Conservation (phyloP, 2,797 vertebrate species). For the Fundulus diaphanus region DNA sequence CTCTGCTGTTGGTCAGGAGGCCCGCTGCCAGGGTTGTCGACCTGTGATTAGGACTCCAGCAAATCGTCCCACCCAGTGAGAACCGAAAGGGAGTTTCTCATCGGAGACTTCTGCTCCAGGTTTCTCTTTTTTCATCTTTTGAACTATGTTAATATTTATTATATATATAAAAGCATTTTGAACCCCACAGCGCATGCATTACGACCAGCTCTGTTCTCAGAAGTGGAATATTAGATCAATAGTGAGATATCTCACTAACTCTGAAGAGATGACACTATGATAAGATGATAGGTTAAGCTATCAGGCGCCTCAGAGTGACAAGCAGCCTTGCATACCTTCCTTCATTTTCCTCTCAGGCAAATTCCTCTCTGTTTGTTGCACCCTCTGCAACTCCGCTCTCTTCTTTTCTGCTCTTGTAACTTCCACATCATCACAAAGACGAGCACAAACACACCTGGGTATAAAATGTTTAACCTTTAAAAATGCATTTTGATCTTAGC, state of each 20-base stretch:
- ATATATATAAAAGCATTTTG: not conserved
- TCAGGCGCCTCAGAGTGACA: constrained; percentile 71
- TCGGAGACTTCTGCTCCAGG: constrained; percentile 32
- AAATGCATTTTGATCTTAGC: not conserved
- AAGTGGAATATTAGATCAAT: constrained; percentile 16
- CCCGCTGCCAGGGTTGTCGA: constrained; percentile 58
- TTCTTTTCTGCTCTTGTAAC: not conserved
- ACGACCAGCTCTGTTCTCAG: constrained; percentile 12
- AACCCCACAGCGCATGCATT: not conserved
- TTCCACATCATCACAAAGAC: constrained; percentile 21
- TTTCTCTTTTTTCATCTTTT: constrained; percentile 26
- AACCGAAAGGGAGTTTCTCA: constrained; percentile 24
- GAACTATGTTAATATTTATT: constrained; percentile 26
- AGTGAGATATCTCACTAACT: constrained; percentile 52
- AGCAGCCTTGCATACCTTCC: constrained; percentile 69
- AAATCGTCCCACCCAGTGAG: constrained; percentile 76
- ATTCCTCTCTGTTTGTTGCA: constrained; percentile 63
- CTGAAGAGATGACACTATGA: constrained; percentile 58
- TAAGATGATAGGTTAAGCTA: constrained; percentile 41
- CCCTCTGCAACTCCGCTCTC: constrained; percentile 18
- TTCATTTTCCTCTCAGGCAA: constrained; percentile 76
- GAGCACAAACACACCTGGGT: constrained; percentile 5
- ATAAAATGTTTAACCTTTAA: not conserved
- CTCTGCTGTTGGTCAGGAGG: constrained; percentile 61
- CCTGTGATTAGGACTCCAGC: constrained; percentile 73